Conservation (phyloP, 2,888 invertebrate species). For the Phania funesta region DNA sequence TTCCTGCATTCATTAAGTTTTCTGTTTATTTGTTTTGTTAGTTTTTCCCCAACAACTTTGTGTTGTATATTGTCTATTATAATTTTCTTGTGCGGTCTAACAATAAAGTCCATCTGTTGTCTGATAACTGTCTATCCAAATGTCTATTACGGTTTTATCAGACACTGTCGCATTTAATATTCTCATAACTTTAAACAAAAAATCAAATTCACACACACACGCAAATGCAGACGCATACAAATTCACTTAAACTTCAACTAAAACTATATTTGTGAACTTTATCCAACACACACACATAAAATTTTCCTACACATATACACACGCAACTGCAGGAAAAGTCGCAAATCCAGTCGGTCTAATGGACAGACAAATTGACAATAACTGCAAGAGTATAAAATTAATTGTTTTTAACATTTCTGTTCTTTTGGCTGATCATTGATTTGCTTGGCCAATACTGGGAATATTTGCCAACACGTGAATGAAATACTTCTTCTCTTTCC, state of each 20-base stretch:
- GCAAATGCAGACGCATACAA: conserved; percentile 12
- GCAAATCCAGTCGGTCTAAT: background rate
- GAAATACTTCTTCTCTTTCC: background rate
- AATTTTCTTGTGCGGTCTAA: conserved; percentile 76
- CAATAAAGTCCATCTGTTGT: conserved; percentile 79
- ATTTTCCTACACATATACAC: background rate
- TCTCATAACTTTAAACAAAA: conserved; percentile 55
- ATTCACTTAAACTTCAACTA: background rate
- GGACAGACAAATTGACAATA: background rate
- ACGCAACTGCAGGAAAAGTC: background rate
- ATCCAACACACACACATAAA: background rate
- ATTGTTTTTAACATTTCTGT: conserved; percentile 44
- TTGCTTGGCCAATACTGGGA: background rate
- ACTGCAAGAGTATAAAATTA: conserved; percentile 43
- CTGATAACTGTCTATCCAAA: conserved; percentile 79
- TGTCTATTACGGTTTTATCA: conserved; percentile 79
- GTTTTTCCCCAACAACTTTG: background rate
- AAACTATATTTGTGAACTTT: background rate
- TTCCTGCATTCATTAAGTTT: conserved; percentile 12
- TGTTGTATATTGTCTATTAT: conserved; percentile 71
- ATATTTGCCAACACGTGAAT: background rate
- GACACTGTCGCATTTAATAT: conserved; percentile 72
- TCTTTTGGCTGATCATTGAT: conserved; percentile 19
- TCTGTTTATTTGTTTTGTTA: conserved; percentile 2
- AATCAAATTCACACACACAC: background rate